Percentiles rank a stretch among this genome's conserved stretches.
These are phyloP conservation scores for Drosophila kurseongensis DNA, from an alignment of 1,140 invertebrate species.

Conservation along the genomic window DNA sequence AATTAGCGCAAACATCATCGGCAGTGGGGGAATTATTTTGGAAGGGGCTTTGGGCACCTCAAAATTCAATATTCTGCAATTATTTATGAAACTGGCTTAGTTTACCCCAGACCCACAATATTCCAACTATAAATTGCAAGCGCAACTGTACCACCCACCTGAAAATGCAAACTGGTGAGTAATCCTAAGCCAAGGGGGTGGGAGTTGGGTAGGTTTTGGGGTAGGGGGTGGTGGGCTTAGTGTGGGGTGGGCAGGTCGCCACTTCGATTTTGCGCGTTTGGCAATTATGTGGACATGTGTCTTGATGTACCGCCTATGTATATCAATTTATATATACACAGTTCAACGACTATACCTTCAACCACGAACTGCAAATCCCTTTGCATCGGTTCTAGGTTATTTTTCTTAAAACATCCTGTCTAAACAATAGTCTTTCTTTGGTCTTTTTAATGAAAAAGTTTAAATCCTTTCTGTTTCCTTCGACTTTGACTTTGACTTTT, in stretches of 20 bases:
- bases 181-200: slow-evolving; percentile 43
- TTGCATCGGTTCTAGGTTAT: neutral
- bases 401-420: neutral
- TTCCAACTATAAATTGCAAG: slow-evolving; percentile 57
- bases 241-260: slow-evolving; percentile 38
- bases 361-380: neutral
- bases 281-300: slow-evolving; percentile 82
- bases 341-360: neutral
- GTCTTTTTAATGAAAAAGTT: neutral
- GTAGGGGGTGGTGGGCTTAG: neutral
- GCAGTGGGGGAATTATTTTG: neutral
- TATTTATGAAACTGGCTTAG: slow-evolving; percentile 17
- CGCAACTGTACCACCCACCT: slow-evolving; percentile 69
- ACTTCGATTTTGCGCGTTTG: slow-evolving; percentile 82
- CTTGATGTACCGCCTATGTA: slow-evolving; percentile 68
- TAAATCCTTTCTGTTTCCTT: neutral
- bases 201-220: slow-evolving; percentile 14
- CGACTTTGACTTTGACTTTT: neutral
- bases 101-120: slow-evolving; percentile 4
- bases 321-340: slow-evolving; percentile 22
- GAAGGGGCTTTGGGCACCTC: slow-evolving; percentile 21
- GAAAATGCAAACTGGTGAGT: slow-evolving; percentile 46
- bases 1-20: slow-evolving; percentile 60
- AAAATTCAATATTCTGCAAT: slow-evolving; percentile 54
- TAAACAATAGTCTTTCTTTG: neutral